Evolutionary conservation across 2,888 invertebrate genomes (phyloP).

Genomic region (Cephonodes hylas): DNA sequence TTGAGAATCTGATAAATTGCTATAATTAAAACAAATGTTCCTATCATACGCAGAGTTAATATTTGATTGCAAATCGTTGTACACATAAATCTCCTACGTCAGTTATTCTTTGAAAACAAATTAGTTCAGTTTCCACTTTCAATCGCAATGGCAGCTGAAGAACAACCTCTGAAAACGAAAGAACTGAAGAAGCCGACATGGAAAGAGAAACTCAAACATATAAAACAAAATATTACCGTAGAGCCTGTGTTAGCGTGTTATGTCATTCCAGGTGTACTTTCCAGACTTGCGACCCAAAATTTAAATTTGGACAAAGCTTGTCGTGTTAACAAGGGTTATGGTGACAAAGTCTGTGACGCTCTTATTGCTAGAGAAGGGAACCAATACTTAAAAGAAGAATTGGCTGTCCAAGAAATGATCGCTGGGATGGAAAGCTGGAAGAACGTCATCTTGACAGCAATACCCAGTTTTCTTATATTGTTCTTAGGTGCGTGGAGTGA

Average conservation of each 20-base stretch:
- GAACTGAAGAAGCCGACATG: slow-evolving; percentile 51
- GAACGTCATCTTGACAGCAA: slow-evolving; percentile 73
- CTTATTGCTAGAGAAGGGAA: slow-evolving; percentile 85
- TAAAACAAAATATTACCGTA: slow-evolving; percentile 82
- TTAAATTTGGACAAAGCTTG: slow-evolving; percentile 92
- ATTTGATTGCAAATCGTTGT: slow-evolving; percentile 33
- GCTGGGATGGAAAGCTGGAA: slow-evolving; percentile 79
- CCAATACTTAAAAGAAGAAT: slow-evolving; percentile 82
- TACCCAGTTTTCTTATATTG: slow-evolving; percentile 78
- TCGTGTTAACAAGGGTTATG: slow-evolving; percentile 87
- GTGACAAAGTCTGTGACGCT: slow-evolving; percentile 86
- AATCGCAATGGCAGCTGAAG: slow-evolving; percentile 53
- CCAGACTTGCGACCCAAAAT: slow-evolving; percentile 90
- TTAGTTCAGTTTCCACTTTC: slow-evolving; percentile 28
- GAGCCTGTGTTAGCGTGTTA: slow-evolving; percentile 84
- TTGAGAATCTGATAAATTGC: slow-evolving; percentile 33
- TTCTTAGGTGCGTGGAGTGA: slow-evolving; percentile 84
- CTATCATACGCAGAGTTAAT: slow-evolving; percentile 30
- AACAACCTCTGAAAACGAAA: slow-evolving; percentile 50
- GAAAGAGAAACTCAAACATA: slow-evolving; percentile 64
- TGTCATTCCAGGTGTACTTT: slow-evolving; percentile 82
- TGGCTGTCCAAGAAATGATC: slow-evolving; percentile 80
- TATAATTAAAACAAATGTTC: slow-evolving; percentile 30
- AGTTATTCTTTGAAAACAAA: slow-evolving; percentile 14
- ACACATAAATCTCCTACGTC: slow-evolving; percentile 8